These are phyloP conservation scores for Panthera leo DNA, from an alignment of 2,113 vertebrate genomes.

Conservation along the genomic window DNA sequence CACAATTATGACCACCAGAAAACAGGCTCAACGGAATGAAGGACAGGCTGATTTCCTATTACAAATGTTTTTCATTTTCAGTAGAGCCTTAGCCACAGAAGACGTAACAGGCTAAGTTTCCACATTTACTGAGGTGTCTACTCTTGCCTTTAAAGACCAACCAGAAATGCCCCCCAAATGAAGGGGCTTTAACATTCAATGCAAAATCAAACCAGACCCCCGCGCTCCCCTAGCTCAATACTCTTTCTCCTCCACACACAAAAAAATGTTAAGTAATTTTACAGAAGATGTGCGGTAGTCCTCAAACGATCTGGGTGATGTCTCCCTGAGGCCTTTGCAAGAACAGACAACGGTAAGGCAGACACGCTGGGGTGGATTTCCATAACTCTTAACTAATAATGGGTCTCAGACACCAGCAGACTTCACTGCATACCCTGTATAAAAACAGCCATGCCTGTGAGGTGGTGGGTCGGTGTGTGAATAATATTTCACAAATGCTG, in stretches of 20 bases:
- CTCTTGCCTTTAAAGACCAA: conserved; percentile 48
- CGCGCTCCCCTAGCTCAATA: neutral
- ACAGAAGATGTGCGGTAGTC: conserved; percentile 35
- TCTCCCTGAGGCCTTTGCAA: neutral
- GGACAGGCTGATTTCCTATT: conserved; percentile 62
- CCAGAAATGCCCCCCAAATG: neutral
- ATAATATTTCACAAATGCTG: conserved; percentile 19
- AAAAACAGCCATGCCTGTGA: neutral
- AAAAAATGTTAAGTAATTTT: conserved; percentile 46
- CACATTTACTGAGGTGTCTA: conserved; percentile 31
- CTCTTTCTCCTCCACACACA: neutral
- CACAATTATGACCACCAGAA: conserved; percentile 72
- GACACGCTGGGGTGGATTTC: neutral
- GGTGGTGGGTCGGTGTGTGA: neutral
- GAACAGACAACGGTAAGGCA: neutral
- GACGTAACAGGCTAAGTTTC: conserved; percentile 55
- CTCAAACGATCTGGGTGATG: neutral
- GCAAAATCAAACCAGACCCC: conserved; percentile 21
- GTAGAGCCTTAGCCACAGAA: conserved; percentile 40
- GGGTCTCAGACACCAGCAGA: neutral
- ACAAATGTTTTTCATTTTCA: conserved; percentile 71
- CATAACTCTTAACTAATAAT: conserved; percentile 43
- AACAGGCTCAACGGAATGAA: conserved; percentile 52
- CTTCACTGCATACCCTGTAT: neutral
- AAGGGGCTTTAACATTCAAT: neutral